Conservation (phyloP, 2,113 vertebrate species). For the Sitta europaea region DNA sequence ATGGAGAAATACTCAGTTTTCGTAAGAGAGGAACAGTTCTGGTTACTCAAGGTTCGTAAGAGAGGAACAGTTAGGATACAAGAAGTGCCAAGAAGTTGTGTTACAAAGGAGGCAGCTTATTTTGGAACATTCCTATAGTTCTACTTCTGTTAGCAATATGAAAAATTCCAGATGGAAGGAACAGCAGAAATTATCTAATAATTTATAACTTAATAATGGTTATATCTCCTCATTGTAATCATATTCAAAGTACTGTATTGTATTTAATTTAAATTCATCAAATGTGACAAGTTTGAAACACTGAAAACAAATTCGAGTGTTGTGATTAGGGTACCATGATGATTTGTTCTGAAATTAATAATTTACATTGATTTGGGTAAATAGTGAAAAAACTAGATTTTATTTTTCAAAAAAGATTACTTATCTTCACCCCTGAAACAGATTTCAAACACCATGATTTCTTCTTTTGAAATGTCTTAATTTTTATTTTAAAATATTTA, state of each 20-base stretch:
- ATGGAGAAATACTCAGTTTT: neutral
- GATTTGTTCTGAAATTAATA: neutral
- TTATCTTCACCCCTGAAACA: neutral
- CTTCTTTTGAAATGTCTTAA: neutral
- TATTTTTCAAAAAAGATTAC: neutral
- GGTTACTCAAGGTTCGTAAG: neutral
- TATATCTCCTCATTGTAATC: neutral
- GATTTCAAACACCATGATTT: neutral
- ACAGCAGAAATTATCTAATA: neutral
- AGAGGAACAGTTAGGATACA: neutral
- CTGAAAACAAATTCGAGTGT: neutral
- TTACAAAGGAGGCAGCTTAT: neutral
- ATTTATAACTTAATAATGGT: neutral
- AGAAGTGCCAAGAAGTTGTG: neutral
- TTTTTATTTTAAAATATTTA: neutral
- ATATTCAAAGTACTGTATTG: neutral
- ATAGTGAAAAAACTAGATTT: neutral
- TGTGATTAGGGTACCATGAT: neutral
- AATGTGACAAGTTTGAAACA: neutral
- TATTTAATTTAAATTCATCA: constrained; percentile 15
- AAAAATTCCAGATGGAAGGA: neutral
- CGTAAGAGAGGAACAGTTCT: neutral
- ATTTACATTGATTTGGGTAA: neutral
- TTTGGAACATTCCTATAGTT: neutral
- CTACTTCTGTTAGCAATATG: neutral